Conservation (phyloP, 2,888 invertebrate genomes). For the Branchipolynoe longqiensis region DNA sequence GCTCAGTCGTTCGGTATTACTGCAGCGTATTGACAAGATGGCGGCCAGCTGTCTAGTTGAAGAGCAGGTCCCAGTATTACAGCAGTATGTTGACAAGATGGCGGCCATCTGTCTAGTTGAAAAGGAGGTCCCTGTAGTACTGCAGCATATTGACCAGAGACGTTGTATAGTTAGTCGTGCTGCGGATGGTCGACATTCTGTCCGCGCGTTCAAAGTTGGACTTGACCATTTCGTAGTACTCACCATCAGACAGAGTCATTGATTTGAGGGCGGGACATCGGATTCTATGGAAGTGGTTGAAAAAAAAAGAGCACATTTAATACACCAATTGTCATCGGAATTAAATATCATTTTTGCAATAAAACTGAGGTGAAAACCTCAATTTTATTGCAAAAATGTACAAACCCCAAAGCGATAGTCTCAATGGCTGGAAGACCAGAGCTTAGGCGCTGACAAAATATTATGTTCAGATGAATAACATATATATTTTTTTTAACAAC, state of each 20-base stretch:
- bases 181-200: conserved; percentile 96
- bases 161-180: conserved; percentile 96
- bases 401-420: too few relatives aligned
- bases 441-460: too few relatives aligned
- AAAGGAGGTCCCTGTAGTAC: conserved; percentile 96
- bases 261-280: conserved; percentile 96
- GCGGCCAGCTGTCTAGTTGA: background rate
- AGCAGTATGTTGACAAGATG: too few relatives aligned
- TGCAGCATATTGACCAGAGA: conserved; percentile 95
- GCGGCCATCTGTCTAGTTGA: conserved; percentile 89
- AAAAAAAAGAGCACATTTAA: too few relatives aligned
- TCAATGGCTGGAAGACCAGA: too few relatives aligned
- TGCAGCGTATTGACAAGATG: background rate
- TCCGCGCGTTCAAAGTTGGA: conserved; percentile 99
- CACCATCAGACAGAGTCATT: conserved; percentile 97
- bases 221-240: conserved; percentile 99
- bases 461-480: too few relatives aligned
- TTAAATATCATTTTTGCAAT: background rate
- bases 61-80: background rate
- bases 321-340: background rate
- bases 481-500: too few relatives aligned
- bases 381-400: too few relatives aligned
- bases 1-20: background rate
- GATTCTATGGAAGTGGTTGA: too few relatives aligned
- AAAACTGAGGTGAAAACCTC: too few relatives aligned